These are phyloP conservation scores for Myotis davidii DNA, from an alignment of 2,113 vertebrate genomes.

Conservation along the genomic window DNA sequence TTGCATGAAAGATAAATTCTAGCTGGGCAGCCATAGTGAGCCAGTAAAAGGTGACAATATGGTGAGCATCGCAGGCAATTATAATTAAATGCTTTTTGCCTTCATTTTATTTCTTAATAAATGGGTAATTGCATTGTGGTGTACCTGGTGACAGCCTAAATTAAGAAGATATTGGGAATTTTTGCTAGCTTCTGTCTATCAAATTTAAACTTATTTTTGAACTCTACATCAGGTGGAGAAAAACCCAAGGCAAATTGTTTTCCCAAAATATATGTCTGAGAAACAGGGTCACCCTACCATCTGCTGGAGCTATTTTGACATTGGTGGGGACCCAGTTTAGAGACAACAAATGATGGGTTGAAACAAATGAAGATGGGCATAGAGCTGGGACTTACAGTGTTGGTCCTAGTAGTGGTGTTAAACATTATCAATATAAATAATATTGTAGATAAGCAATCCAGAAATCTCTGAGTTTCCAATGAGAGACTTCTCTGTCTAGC, in stretches of 20 bases:
- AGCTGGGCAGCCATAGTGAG: constrained; percentile 81
- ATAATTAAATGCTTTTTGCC: constrained; percentile 84
- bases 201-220: constrained; percentile 55
- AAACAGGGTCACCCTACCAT: background rate
- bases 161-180: constrained; percentile 21
- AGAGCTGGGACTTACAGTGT: background rate
- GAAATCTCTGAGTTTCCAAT: background rate
- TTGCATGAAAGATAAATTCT: constrained; percentile 85
- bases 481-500: background rate
- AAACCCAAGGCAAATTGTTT: background rate
- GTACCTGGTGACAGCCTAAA: constrained; percentile 64
- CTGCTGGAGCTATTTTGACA: background rate
- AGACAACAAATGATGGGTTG: background rate
- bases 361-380: background rate
- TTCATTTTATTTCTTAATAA: constrained; percentile 82
- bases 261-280: background rate
- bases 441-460: background rate
- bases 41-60: constrained; percentile 80
- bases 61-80: constrained; percentile 83
- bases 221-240: background rate
- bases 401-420: background rate
- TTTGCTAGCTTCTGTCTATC: constrained; percentile 9
- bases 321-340: background rate
- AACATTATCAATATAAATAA: background rate
- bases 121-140: constrained; percentile 77